Evolutionary conservation across 2,113 vertebrate genomes (phyloP), one percentile per base, ranked within the genome.

Genomic region (Salvelinus namaycush): DNA sequence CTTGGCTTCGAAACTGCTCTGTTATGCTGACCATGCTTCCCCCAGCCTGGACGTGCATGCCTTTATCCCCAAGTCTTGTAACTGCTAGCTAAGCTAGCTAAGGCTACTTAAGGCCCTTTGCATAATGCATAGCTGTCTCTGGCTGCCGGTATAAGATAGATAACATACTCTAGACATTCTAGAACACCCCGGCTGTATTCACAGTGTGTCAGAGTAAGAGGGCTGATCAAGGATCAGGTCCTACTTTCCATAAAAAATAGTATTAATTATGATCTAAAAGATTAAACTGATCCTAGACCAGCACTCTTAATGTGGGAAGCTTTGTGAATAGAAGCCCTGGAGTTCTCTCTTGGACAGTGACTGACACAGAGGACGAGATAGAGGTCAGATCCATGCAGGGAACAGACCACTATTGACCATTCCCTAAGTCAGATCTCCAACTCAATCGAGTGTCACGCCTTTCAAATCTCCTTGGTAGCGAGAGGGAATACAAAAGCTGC

Each of bases 91-190:
- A 34, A 12, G 9, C 27, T 12, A 13, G 20, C 29, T 26, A 20
- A 57, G 54, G 13, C 54, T 5, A 44, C 8, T 44, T 44, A 44
- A 44, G 8, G 0, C 8, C 4, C 13, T 62, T 65, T 84, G 66
- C 83, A 86, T 81, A 78, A 84, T 76, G 59, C 66, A 82, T 77
- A 0, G 76, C 60, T 27, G 27, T 22, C 49, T 8, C 9, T 62
- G 18, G 11, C 59, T n/a, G 12, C 22, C 64, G 12, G 64, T 44
- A 65, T 22, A 12, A 26, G 7, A 65, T 65, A 27, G n/a, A 27
- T 14, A 66, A 44, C 39, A 44, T 11, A 11, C 39, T 44, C 39
- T 44, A 11, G 39, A 44, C 8, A 44, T 44, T 44, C 39, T 44
- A 44, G 39, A 11, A 44, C 39, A 44, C 39, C 39, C 39, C 2